These are phyloP conservation scores for Oxyura jamaicensis DNA, from an alignment of 2,113 vertebrate genomes.

Conservation along the genomic window DNA sequence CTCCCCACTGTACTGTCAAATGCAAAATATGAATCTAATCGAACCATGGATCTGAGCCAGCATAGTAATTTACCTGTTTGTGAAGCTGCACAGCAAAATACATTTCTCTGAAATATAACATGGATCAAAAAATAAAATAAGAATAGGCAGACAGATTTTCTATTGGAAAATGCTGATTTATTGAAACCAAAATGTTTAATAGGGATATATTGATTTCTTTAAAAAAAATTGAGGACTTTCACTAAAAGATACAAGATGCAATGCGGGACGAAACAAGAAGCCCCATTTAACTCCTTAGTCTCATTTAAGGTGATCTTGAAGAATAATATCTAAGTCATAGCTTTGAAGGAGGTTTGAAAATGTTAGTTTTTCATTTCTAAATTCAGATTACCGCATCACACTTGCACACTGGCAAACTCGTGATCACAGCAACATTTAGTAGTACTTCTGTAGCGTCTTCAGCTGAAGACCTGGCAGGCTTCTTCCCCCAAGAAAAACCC, in stretches of 20 bases:
- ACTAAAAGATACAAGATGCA: constrained; percentile 3
- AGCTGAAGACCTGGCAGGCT: background rate
- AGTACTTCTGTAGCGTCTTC: background rate
- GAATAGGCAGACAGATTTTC: constrained; percentile 59
- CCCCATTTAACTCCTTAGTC: background rate
- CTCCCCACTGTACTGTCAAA: constrained; percentile 29
- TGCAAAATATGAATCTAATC: constrained; percentile 56
- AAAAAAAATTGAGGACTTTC: constrained; percentile 1
- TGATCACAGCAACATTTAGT: background rate
- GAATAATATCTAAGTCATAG: background rate
- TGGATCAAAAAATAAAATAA: constrained; percentile 64
- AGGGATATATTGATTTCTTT: constrained; percentile 35
- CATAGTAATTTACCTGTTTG: constrained; percentile 53
- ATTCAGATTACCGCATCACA: background rate
- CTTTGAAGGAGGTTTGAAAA: background rate
- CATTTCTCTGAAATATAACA: constrained; percentile 62
- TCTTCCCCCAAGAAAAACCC: background rate
- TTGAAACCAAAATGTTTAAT: constrained; percentile 35
- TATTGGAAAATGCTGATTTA: constrained; percentile 68
- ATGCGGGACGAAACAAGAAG: background rate
- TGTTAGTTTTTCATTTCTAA: background rate
- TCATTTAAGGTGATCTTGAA: background rate
- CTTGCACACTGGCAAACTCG: background rate
- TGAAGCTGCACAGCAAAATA: constrained; percentile 20
- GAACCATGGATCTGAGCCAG: constrained; percentile 42